A percentile compares a stretch with the other conserved stretches of the same genome.
Evolutionary conservation across 2,113 vertebrate species (phyloP).

Genomic region (Corynorhinus townsendii): DNA sequence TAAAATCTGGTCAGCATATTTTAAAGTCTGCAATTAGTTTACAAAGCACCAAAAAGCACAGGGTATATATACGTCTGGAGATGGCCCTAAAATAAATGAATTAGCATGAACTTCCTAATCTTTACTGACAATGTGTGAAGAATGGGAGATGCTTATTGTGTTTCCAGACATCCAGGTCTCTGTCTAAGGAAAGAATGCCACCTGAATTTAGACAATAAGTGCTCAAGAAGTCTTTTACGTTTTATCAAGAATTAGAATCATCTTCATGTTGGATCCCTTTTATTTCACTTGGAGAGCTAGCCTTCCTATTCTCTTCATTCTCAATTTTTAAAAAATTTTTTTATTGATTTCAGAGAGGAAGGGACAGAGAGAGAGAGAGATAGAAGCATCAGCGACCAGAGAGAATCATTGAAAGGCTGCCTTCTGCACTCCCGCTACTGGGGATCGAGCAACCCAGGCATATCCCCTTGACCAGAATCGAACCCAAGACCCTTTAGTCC

Average conservation of each 20-base stretch:
- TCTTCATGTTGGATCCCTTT: background rate
- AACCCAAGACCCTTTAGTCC: too few relatives aligned
- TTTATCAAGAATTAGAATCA: constrained; percentile 16
- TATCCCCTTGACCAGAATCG: too few relatives aligned
- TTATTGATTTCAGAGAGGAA: too few relatives aligned
- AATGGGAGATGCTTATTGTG: background rate
- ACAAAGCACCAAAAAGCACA: background rate
- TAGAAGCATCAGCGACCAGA: too few relatives aligned
- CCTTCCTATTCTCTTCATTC: background rate
- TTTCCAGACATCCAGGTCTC: background rate
- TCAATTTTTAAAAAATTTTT: background rate
- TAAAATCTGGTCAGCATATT: constrained; percentile 10
- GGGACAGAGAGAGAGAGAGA: too few relatives aligned
- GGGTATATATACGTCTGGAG: background rate
- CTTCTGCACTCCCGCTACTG: too few relatives aligned
- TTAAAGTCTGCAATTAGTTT: constrained; percentile 23
- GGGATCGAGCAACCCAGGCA: too few relatives aligned
- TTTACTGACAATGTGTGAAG: background rate
- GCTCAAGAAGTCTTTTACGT: background rate
- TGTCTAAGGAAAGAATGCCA: background rate
- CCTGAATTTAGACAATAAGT: background rate
- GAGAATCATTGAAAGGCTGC: too few relatives aligned
- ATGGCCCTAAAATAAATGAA: background rate
- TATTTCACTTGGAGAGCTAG: background rate
- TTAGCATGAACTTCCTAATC: background rate